These are phyloP conservation scores for Geotrypetes seraphini DNA, from an alignment of 2,797 vertebrate genomes.

Conservation along the genomic window DNA sequence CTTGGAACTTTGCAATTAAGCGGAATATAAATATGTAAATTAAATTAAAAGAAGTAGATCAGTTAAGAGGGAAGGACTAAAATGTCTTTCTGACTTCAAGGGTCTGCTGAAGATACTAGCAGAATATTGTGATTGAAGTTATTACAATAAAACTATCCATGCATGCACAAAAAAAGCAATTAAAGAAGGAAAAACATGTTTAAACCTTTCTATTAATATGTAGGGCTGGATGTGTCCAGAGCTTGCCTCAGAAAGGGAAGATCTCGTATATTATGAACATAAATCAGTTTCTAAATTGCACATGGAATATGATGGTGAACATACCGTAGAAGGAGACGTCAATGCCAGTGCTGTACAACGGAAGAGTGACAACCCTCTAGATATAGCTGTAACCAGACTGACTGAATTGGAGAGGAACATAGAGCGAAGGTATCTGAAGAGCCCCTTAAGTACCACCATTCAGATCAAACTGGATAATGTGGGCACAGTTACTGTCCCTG, in stretches of 20 bases:
- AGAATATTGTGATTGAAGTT: slow-evolving; percentile 29
- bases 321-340: slow-evolving; percentile 64
- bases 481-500: slow-evolving; percentile 99
- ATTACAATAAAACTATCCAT: slow-evolving; percentile 24
- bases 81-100: slow-evolving; percentile 31
- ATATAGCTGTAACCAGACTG: slow-evolving; percentile 98
- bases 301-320: slow-evolving; percentile 65
- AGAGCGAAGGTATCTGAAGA: slow-evolving; percentile 99
- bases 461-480: slow-evolving; percentile 99
- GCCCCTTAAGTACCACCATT: slow-evolving; percentile 99
- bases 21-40: too few relatives aligned
- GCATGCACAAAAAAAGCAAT: too few relatives aligned
- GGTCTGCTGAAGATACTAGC: slow-evolving; percentile 30
- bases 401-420: slow-evolving; percentile 99
- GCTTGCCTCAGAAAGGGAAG: slow-evolving; percentile 91
- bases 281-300: slow-evolving; percentile 69
- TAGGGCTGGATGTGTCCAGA: slow-evolving; percentile 95
- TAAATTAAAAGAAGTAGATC: too few relatives aligned
- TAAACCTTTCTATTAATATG: slow-evolving; percentile 52
- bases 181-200: slow-evolving; percentile 31
- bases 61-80: slow-evolving; percentile 35
- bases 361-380: slow-evolving; percentile 95
- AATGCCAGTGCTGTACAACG: slow-evolving; percentile 71
- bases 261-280: slow-evolving; percentile 96
- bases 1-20: too few relatives aligned